A percentile compares a stretch with the other conserved stretches of the same genome.
These are phyloP conservation scores for Gibbula magus DNA, from an alignment of 2,888 invertebrate species.

Conservation along the genomic window DNA sequence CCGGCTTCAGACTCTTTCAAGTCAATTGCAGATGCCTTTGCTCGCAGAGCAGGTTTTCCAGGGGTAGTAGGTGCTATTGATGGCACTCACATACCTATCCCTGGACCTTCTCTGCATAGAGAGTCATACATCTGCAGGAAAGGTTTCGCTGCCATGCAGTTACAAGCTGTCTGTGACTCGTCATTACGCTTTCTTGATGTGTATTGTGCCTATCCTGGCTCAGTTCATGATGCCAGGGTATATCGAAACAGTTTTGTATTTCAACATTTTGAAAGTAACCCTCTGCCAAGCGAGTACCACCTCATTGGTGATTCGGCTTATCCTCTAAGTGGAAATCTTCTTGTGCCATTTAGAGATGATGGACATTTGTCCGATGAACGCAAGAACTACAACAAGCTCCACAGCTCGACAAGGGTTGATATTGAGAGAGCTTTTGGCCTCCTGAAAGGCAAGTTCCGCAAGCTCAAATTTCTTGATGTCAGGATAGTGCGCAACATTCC, in stretches of 20 bases:
- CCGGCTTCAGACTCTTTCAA: background rate
- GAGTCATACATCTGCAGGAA: slow-evolving; percentile 32
- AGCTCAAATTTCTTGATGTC: too few species aligned
- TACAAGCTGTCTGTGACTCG: background rate
- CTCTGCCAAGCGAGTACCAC: slow-evolving; percentile 23
- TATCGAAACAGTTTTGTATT: slow-evolving; percentile 16
- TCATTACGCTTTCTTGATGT: slow-evolving; percentile 9
- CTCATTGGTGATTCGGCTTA: slow-evolving; percentile 37
- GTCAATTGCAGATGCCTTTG: slow-evolving; percentile 26
- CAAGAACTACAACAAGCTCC: too few species aligned
- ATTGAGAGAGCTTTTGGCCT: too few species aligned
- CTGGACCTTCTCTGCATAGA: slow-evolving; percentile 26
- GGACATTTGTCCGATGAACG: too few species aligned
- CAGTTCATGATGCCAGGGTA: slow-evolving; percentile 26
- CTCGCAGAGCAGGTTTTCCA: slow-evolving; percentile 27
- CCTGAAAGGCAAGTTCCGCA: too few species aligned
- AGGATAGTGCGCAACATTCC: too few species aligned
- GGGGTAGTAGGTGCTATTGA: slow-evolving; percentile 34
- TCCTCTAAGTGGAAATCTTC: too few species aligned
- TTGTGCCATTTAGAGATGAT: too few species aligned
- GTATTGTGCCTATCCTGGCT: slow-evolving; percentile 23
- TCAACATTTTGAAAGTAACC: too few species aligned
- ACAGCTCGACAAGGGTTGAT: too few species aligned
- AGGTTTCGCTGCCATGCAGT: background rate
- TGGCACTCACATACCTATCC: slow-evolving; percentile 36